These are phyloP conservation scores for Equus quagga DNA, from an alignment of 2,113 vertebrate genomes.

Conservation along the genomic window DNA sequence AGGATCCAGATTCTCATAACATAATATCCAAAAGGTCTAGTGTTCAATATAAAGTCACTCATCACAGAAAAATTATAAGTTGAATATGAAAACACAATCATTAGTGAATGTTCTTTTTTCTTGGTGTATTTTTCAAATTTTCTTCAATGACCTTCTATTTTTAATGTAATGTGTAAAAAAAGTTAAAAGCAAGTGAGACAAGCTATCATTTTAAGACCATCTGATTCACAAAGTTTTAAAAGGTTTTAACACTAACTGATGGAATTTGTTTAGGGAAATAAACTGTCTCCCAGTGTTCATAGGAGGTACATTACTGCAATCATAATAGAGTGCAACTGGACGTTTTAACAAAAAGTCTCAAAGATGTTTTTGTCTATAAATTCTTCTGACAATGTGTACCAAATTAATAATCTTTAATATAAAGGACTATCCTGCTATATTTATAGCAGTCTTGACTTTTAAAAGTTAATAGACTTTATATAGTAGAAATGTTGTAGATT, in stretches of 20 bases:
- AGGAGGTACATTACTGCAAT: background rate
- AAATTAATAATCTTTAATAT: background rate
- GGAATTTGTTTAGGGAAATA: background rate
- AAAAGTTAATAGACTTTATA: background rate
- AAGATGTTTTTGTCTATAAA: background rate
- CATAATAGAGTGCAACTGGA: background rate
- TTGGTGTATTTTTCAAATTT: background rate
- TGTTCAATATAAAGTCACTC: no score
- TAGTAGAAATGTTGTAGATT: background rate
- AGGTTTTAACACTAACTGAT: background rate
- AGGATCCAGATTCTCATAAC: no score
- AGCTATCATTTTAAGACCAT: background rate
- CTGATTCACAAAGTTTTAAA: background rate
- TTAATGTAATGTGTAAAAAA: background rate
- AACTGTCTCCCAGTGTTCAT: background rate
- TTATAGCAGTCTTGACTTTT: background rate
- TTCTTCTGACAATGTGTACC: background rate
- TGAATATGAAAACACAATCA: no score
- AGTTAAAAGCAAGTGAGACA: background rate
- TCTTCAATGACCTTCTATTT: background rate
- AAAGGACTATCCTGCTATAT: background rate
- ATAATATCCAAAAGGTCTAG: no score
- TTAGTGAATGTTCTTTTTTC: background rate
- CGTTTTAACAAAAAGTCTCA: background rate
- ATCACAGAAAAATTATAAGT: no score